phyloP scores from a whole-genome alignment of 1,140 invertebrate species.

The Drosophila funebris region DNA sequence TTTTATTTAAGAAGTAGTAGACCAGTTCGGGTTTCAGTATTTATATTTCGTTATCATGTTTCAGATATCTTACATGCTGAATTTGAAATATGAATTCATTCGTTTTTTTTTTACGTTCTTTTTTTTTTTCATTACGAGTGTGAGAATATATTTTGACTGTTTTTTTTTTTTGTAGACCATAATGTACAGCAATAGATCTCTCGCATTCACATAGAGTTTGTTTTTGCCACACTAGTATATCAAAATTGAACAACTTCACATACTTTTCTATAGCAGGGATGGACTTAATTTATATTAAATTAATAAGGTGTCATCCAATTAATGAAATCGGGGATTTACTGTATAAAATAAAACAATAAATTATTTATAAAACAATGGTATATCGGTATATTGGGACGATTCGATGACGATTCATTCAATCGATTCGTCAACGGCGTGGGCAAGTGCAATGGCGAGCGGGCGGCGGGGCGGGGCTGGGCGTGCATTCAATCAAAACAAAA shows the following conservation, averaged over 20 bases:
- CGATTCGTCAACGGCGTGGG: constrained; percentile 51
- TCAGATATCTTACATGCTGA: constrained; percentile 79
- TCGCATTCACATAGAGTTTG: constrained; percentile 55
- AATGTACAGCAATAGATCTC: constrained; percentile 71
- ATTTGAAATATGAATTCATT: constrained; percentile 73
- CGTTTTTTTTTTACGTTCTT: constrained; percentile 31
- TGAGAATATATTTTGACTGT: constrained; percentile 46
- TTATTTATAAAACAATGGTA: constrained; percentile 37
- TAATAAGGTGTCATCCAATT: constrained; percentile 75
- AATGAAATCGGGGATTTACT: constrained; percentile 81
- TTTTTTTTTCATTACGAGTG: constrained; percentile 13
- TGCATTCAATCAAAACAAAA: constrained; percentile 47
- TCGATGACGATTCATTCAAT: constrained; percentile 8
- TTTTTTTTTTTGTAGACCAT: constrained; percentile 59
- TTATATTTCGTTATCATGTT: constrained; percentile 78
- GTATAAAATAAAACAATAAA: constrained; percentile 72
- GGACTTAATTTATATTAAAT: constrained; percentile 78
- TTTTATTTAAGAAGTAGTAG: constrained; percentile 35
- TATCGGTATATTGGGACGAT: constrained; percentile 21
- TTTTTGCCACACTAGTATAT: constrained; percentile 58
- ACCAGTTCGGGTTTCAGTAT: constrained; percentile 70
- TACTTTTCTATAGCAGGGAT: constrained; percentile 80
- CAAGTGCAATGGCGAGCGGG: neutral
- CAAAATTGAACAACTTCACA: constrained; percentile 77
- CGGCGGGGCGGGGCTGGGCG: constrained; percentile 28